Conservation (phyloP, 2,888 invertebrate genomes). For the Lacanobia oleracea region DNA sequence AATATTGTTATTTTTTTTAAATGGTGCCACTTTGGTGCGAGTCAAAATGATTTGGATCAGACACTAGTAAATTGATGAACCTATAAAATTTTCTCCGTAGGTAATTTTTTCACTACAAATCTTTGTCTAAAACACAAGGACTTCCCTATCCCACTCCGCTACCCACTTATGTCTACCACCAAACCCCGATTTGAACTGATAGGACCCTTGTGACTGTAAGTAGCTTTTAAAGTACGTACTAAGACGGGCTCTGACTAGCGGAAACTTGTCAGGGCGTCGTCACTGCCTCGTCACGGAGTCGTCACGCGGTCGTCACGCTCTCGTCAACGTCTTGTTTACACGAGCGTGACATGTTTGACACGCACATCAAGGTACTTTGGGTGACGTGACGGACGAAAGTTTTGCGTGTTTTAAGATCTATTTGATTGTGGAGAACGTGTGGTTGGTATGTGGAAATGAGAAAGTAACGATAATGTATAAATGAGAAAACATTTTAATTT, state of each 20-base stretch:
- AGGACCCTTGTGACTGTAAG: constrained; percentile 61
- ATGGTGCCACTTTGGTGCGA: too few species aligned
- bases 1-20: too few species aligned
- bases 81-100: too few species aligned
- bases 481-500: too few species aligned
- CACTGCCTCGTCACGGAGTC: constrained; percentile 22
- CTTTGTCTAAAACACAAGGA: not conserved
- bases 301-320: constrained; percentile 54
- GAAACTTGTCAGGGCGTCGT: constrained; percentile 46
- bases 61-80: too few species aligned
- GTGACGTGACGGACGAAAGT: constrained; percentile 26
- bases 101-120: not conserved
- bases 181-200: constrained; percentile 55
- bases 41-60: too few species aligned
- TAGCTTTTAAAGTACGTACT: constrained; percentile 62
- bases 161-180: constrained; percentile 9
- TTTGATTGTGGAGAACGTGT: not conserved
- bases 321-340: constrained; percentile 65
- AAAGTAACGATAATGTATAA: not conserved
- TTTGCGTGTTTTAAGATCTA: constrained; percentile 8
- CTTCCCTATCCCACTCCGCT: not conserved
- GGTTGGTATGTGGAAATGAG: not conserved
- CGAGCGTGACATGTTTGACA: constrained; percentile 52
- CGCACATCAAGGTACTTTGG: constrained; percentile 37
- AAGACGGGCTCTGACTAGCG: constrained; percentile 58